A percentile compares a stretch with the other conserved stretches of the same genome.
Evolutionary conservation across 2,888 invertebrate genomes (phyloP).

Genomic region (Lacanobia oleracea): DNA sequence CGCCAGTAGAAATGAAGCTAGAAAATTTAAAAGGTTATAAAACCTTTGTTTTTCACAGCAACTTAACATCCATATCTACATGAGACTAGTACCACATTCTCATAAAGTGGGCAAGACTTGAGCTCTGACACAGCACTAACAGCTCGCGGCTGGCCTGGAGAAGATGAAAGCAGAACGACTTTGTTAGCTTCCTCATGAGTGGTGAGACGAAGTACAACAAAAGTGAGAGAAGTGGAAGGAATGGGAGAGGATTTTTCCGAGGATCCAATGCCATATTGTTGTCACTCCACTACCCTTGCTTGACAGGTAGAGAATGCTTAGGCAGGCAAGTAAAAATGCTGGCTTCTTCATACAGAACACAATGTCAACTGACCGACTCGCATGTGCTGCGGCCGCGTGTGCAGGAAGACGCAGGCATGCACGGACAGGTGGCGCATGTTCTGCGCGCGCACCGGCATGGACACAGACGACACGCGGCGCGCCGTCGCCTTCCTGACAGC

Average conservation of each 20-base stretch:
- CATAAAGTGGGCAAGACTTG: background rate
- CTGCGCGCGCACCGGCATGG: constrained; percentile 82
- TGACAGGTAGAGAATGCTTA: background rate
- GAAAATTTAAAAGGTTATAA: constrained; percentile 3
- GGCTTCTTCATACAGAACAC: background rate
- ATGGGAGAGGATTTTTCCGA: background rate
- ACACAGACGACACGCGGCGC: constrained; percentile 83
- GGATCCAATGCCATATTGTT: background rate
- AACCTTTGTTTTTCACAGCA: background rate
- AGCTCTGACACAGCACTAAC: background rate
- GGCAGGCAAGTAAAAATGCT: background rate
- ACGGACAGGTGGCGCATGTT: constrained; percentile 90
- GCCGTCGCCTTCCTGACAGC: constrained; percentile 81
- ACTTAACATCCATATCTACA: background rate
- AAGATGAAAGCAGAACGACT: background rate
- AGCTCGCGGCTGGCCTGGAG: background rate
- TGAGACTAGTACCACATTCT: background rate
- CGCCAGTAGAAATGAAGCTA: constrained; percentile 93
- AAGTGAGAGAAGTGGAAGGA: too few relatives aligned
- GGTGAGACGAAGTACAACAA: background rate
- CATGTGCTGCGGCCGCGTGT: constrained; percentile 86
- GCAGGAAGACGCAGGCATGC: constrained; percentile 92
- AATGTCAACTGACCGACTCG: constrained; percentile 73
- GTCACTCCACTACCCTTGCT: background rate
- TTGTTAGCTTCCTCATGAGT: background rate